phyloP scores from a whole-genome alignment of 2,797 vertebrate species.

The Coracias cyanogaster region DNA sequence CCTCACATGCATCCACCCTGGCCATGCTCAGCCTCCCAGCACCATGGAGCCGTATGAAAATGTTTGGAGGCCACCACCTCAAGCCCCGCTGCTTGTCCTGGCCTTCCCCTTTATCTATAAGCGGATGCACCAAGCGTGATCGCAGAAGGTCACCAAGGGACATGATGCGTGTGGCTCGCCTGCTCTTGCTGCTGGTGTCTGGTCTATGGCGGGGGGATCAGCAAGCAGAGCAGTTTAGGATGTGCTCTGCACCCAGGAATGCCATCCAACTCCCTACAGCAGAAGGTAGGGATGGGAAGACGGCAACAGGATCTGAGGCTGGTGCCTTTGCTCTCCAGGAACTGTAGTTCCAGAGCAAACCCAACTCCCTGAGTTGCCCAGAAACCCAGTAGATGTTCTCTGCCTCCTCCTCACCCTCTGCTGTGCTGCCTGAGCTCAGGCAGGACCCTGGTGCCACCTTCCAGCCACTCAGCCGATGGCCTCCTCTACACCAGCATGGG shows the following conservation, averaged over 20 bases:
- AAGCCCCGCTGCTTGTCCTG: neutral
- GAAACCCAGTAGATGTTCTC: fast-evolving
- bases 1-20: fast-evolving
- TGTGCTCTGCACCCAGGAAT: neutral
- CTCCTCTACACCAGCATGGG: fast-evolving
- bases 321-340: neutral
- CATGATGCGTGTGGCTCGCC: fast-evolving
- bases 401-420: neutral
- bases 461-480: neutral
- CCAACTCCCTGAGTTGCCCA: neutral
- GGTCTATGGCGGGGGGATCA: fast-evolving
- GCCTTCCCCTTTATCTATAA: fast-evolving
- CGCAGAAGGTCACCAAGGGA: neutral
- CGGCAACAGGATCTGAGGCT: fast-evolving
- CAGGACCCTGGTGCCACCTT: neutral
- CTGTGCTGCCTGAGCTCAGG: neutral
- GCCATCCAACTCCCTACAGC: fast-evolving
- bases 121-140: fast-evolving
- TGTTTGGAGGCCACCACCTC: fast-evolving
- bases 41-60: fast-evolving
- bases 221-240: neutral
- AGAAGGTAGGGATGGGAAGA: neutral
- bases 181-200: neutral
- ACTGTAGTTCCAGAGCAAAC: fast-evolving
- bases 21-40: fast-evolving